These are phyloP conservation scores for Pluvialis apricaria DNA, from an alignment of 2,113 vertebrate genomes.

Conservation along the genomic window DNA sequence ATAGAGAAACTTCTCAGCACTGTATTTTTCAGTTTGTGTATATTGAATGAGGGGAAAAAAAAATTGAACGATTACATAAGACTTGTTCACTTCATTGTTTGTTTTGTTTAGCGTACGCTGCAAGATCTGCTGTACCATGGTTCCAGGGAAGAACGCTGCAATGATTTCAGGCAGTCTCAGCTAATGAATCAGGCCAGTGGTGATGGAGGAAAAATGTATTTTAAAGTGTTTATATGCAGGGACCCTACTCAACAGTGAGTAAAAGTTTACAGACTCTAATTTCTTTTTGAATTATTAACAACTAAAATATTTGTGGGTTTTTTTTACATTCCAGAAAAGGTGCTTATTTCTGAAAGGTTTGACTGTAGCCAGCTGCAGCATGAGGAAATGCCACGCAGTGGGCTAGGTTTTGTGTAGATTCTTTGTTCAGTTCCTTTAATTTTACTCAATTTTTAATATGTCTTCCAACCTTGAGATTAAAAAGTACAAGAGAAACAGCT, in stretches of 20 bases:
- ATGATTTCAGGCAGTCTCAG: not conserved
- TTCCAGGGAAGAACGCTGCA: not conserved
- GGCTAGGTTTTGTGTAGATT: not conserved
- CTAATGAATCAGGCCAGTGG: not conserved
- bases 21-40: not conserved
- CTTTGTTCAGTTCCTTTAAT: not conserved
- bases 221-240: not conserved
- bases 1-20: constrained; percentile 21
- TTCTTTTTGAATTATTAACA: not conserved
- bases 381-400: not conserved
- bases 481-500: not conserved
- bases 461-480: not conserved
- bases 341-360: not conserved
- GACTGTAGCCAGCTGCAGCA: not conserved
- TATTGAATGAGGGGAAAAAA: not conserved
- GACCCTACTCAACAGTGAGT: not conserved
- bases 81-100: not conserved
- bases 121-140: not conserved
- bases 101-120: not conserved
- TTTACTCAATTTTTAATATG: not conserved
- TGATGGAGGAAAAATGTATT: not conserved
- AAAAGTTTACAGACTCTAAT: not conserved
- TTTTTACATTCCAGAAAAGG: not conserved
- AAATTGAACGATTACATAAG: rapidly evolving
- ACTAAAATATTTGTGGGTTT: not conserved